Evolutionary conservation across 2,888 invertebrate genomes (phyloP).

Genomic region (Lepidocyrtinus sp.): DNA sequence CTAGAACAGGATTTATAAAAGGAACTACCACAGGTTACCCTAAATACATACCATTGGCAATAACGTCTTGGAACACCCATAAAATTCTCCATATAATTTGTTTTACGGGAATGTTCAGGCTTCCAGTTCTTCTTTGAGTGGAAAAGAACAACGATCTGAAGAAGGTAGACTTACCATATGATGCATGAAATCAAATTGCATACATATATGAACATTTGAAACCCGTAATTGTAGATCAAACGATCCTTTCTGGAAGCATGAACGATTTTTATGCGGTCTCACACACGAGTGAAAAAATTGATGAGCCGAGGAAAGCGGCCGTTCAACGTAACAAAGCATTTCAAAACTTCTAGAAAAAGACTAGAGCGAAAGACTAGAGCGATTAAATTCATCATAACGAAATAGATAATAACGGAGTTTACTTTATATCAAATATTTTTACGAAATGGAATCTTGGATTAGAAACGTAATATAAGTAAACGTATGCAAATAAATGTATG

Average conservation of each 20-base stretch:
- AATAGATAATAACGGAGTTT: constrained; percentile 54
- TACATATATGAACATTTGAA: too few relatives aligned
- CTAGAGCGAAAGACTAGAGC: constrained; percentile 18
- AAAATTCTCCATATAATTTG: constrained; percentile 43
- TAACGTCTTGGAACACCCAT: constrained; percentile 59
- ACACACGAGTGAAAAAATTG: constrained; percentile 28
- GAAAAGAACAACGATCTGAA: constrained; percentile 23
- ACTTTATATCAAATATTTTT: constrained; percentile 22
- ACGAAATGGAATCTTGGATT: not conserved
- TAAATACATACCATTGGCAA: constrained; percentile 57
- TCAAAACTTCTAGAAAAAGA: constrained; percentile 26
- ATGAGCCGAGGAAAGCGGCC: constrained; percentile 20
- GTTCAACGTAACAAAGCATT: not conserved
- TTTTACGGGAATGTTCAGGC: not conserved
- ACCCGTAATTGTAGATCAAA: constrained; percentile 54
- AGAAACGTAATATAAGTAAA: too few relatives aligned
- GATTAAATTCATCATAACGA: constrained; percentile 59
- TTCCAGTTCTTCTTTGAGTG: not conserved
- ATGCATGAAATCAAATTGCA: constrained; percentile 59
- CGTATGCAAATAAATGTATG: constrained; percentile 32
- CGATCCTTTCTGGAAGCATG: constrained; percentile 45
- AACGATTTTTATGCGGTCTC: constrained; percentile 50
- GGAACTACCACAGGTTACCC: constrained; percentile 7
- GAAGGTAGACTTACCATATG: constrained; percentile 41
- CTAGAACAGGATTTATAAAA: too few relatives aligned